Conservation (phyloP, 2,113 vertebrate genomes). For the Crotalus viridis region DNA sequence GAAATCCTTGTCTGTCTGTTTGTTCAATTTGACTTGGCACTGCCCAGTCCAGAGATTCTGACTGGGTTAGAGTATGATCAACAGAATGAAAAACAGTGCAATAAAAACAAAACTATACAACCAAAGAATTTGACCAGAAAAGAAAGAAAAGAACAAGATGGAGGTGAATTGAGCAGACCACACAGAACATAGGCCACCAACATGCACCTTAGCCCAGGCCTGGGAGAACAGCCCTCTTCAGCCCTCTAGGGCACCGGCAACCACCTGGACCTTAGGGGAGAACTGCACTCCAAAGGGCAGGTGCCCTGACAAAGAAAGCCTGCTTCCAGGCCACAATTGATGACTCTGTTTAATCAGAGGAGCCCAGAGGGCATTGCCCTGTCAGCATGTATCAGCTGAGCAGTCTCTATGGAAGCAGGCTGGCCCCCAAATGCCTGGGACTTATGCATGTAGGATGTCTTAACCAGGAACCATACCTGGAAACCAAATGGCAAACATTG, state of each 20-base stretch:
- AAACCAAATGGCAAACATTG: not conserved
- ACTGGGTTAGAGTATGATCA: not conserved
- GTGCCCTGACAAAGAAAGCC: not conserved
- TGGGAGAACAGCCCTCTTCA: not conserved
- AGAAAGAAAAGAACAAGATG: not conserved
- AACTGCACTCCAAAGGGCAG: not conserved
- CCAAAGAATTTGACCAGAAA: not conserved
- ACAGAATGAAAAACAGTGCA: not conserved
- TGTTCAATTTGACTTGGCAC: not conserved
- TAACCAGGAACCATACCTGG: not conserved
- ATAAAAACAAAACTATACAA: not conserved
- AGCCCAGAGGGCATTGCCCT: not conserved
- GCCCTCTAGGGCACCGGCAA: not conserved
- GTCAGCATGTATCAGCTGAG: not conserved
- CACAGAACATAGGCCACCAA: not conserved
- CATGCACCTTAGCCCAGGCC: not conserved
- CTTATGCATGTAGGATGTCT: not conserved
- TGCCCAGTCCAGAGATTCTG: not conserved
- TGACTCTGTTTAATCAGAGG: not conserved
- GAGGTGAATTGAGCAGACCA: not conserved
- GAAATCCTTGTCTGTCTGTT: not conserved
- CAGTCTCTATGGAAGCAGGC: not conserved
- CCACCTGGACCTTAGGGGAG: not conserved
- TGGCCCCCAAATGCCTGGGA: not conserved
- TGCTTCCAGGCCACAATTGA: not conserved